Evolutionary conservation across 2,113 vertebrate genomes (phyloP).

Genomic region (Loxodonta africana): DNA sequence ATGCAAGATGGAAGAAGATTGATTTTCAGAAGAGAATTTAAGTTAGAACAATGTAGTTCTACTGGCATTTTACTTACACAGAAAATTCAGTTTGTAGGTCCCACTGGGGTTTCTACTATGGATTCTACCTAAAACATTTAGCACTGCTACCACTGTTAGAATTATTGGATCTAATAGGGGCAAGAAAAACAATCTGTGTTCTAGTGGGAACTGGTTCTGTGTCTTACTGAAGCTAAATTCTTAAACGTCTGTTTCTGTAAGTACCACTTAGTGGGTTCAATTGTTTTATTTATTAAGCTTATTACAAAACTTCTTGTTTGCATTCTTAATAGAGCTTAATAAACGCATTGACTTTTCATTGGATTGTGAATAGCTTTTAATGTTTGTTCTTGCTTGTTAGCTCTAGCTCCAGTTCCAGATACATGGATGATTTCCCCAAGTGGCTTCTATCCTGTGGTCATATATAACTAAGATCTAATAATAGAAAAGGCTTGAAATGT

Average conservation of each 20-base stretch:
- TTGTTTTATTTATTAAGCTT: constrained; percentile 55
- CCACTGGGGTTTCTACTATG: background rate
- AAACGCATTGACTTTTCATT: constrained; percentile 9
- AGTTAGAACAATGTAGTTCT: constrained; percentile 24
- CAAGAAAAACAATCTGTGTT: background rate
- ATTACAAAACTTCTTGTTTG: constrained; percentile 44
- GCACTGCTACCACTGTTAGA: background rate
- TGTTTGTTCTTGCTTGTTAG: background rate
- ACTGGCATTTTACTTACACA: background rate
- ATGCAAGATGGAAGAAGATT: constrained; percentile 48
- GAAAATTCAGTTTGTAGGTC: background rate
- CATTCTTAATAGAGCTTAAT: constrained; percentile 3
- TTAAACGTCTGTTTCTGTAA: background rate
- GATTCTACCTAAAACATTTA: constrained; percentile 3
- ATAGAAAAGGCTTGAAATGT: background rate
- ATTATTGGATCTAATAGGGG: background rate
- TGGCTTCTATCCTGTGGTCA: background rate
- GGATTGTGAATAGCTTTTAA: constrained; percentile 6
- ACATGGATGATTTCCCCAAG: background rate
- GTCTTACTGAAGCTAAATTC: constrained; percentile 27
- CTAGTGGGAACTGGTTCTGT: background rate
- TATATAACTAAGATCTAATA: background rate
- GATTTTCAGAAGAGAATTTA: constrained; percentile 40
- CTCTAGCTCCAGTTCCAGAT: background rate
- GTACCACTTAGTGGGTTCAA: constrained; percentile 10